Evolutionary conservation across 2,113 vertebrate genomes (phyloP).

Genomic region (Oncorhynchus gorbuscha): DNA sequence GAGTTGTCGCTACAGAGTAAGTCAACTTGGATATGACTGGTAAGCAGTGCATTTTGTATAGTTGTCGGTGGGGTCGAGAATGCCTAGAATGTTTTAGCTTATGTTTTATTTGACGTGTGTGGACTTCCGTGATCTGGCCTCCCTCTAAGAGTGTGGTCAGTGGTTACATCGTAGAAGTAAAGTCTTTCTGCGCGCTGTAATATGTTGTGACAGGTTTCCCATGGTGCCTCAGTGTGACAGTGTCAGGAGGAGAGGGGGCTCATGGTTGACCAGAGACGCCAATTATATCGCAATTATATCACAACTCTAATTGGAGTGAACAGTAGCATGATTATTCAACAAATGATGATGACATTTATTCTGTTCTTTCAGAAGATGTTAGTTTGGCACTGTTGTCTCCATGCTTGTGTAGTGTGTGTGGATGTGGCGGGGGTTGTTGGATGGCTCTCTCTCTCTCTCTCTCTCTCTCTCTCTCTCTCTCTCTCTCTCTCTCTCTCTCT

Average conservation of each 20-base stretch:
- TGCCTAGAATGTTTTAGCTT: background rate
- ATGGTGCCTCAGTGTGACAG: background rate
- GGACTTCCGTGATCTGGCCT: too few species aligned
- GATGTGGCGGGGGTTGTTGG: background rate
- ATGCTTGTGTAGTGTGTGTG: background rate
- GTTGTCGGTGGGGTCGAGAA: background rate
- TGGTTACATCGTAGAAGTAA: too few species aligned
- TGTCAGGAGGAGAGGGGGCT: background rate
- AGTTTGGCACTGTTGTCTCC: background rate
- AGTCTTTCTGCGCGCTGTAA: background rate
- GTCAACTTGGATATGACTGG: too few species aligned
- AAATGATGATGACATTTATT: background rate
- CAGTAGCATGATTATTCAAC: conserved; percentile 26
- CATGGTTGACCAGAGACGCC: background rate
- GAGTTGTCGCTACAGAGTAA: too few species aligned
- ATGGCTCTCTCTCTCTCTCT: conserved; percentile 14
- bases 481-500: too few species aligned
- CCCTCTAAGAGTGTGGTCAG: too few species aligned
- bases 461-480: too few species aligned
- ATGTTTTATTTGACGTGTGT: too few species aligned
- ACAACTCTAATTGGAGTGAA: conserved; percentile 34
- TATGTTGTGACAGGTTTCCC: conserved; percentile 23
- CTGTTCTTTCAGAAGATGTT: background rate
- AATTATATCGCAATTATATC: conserved; percentile 16
- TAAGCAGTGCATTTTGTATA: too few species aligned